Percentiles rank a stretch among this genome's conserved stretches.
phyloP scores from a whole-genome alignment of 2,888 invertebrate species.

The Sarcophaga variegata region DNA sequence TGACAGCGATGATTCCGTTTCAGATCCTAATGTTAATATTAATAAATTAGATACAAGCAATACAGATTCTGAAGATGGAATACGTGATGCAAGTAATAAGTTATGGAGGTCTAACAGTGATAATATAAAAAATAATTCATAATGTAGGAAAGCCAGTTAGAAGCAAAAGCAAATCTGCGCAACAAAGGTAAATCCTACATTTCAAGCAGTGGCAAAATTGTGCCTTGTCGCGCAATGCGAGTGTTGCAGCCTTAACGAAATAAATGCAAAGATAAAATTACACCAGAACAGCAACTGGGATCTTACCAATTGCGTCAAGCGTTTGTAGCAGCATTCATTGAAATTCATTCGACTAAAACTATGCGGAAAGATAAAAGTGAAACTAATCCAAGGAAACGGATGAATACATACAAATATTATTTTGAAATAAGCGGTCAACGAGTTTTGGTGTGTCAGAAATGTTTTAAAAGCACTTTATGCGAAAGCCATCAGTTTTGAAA shows the following conservation, averaged over 20 bases:
- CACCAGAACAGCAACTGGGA: no score
- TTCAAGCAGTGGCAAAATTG: no score
- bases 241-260: constrained; percentile 62
- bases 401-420: constrained; percentile 53
- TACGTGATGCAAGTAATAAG: constrained; percentile 17
- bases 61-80: no score
- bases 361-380: constrained; percentile 35
- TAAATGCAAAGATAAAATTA: constrained; percentile 62
- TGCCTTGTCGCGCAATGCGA: no score
- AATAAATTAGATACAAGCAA: no score
- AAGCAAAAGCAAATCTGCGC: no score
- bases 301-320: constrained; percentile 58
- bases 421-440: constrained; percentile 61
- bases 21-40: constrained; percentile 6
- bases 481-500: constrained; percentile 61
- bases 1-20: constrained; percentile 29
- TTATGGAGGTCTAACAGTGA: constrained; percentile 1
- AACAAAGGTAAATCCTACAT: no score
- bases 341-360: constrained; percentile 38
- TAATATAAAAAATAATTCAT: not conserved
- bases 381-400: constrained; percentile 60
- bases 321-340: constrained; percentile 52
- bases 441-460: constrained; percentile 68
- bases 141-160: no score
- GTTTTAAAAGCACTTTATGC: constrained; percentile 67